A percentile compares a stretch with the other conserved stretches of the same genome.
Conservation (phyloP, 2,888 invertebrate genomes). For the Pseudanteris insignis region DNA sequence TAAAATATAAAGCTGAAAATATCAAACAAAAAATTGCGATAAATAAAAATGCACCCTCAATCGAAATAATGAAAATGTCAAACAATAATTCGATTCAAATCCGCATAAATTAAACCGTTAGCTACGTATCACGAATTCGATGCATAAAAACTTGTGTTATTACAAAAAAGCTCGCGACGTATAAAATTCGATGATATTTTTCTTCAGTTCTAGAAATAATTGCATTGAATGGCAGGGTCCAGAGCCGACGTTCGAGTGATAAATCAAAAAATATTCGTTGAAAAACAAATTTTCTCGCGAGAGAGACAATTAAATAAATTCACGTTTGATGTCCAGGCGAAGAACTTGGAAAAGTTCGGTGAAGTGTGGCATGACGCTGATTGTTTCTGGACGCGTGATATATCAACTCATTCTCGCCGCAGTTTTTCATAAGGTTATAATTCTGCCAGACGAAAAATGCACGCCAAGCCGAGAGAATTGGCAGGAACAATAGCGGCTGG, state of each 20-base stretch:
- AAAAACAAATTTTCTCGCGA: slow-evolving; percentile 11
- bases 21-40: no score
- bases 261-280: slow-evolving; percentile 11
- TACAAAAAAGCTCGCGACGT: no score
- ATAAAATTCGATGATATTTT: no score
- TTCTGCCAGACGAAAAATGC: slow-evolving; percentile 38
- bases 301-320: slow-evolving; percentile 26
- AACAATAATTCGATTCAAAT: no score
- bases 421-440: slow-evolving; percentile 45
- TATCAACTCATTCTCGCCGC: slow-evolving; percentile 35
- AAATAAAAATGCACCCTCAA: no score
- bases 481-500: slow-evolving; percentile 46
- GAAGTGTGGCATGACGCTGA: slow-evolving; percentile 29
- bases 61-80: no score
- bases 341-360: slow-evolving; percentile 10
- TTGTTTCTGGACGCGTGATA: slow-evolving; percentile 38
- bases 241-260: slow-evolving; percentile 1
- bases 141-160: no score
- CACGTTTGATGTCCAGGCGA: slow-evolving; percentile 14
- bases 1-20: no score
- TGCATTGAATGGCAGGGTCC: background rate
- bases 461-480: slow-evolving; percentile 34
- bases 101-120: no score
- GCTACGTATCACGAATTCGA: no score
- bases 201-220: background rate